Conservation (phyloP, 2,113 vertebrate genomes). For the Nothoprocta pentlandii region DNA sequence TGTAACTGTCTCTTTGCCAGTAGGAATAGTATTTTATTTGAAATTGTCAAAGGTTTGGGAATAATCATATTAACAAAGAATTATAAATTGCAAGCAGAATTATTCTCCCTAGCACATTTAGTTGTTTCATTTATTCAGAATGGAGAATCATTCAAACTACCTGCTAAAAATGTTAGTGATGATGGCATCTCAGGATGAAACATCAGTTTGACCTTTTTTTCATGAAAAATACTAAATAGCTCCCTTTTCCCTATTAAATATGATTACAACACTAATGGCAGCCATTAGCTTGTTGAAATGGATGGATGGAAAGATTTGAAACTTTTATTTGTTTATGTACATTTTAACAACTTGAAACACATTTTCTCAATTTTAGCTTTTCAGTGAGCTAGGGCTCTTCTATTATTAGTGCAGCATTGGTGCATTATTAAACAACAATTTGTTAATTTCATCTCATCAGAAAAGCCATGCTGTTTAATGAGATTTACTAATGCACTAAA, state of each 20-base stretch:
- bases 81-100: neutral
- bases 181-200: neutral
- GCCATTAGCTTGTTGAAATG: neutral
- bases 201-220: neutral
- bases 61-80: neutral
- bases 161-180: neutral
- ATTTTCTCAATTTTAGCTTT: neutral
- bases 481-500: constrained; percentile 17
- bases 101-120: neutral
- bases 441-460: neutral
- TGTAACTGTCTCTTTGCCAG: constrained; percentile 30
- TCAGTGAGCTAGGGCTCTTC: neutral
- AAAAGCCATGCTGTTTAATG: neutral
- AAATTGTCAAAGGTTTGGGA: constrained; percentile 20
- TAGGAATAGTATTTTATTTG: constrained; percentile 25
- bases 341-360: neutral
- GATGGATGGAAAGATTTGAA: neutral
- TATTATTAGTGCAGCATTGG: neutral
- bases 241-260: neutral
- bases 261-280: neutral
- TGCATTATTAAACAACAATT: constrained; percentile 22
- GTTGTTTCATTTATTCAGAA: neutral
- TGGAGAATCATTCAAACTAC: neutral
- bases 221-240: neutral
- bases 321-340: neutral